Conservation (phyloP, 2,888 invertebrate species). For the Plemyria rubiginata region DNA sequence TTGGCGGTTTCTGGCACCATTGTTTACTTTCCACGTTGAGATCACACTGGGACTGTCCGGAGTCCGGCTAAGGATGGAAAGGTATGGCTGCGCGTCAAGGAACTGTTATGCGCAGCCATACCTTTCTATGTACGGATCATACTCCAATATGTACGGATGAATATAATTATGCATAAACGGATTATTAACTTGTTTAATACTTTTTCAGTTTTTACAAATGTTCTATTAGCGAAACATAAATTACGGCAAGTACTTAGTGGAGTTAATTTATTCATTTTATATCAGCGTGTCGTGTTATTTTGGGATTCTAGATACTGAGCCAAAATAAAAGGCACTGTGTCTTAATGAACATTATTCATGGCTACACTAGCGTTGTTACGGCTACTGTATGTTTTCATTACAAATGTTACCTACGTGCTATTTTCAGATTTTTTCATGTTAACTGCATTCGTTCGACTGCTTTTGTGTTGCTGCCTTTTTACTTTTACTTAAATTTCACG, state of each 20-base stretch:
- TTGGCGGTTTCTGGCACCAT: slow-evolving; percentile 71
- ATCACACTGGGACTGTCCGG: slow-evolving; percentile 52
- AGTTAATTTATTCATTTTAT: no score
- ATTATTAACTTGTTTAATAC: no score
- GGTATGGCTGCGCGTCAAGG: slow-evolving; percentile 4
- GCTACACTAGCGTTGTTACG: slow-evolving; percentile 9
- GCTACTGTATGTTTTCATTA: slow-evolving; percentile 17
- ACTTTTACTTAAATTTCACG: neutral
- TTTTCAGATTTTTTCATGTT: slow-evolving; percentile 21
- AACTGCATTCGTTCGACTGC: slow-evolving; percentile 2
- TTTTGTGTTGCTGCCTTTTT: neutral
- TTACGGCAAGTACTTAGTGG: no score
- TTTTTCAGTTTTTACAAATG: no score
- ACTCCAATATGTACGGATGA: no score
- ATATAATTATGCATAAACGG: no score
- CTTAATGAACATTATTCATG: slow-evolving; percentile 4
- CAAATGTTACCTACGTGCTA: slow-evolving; percentile 17
- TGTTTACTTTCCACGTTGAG: slow-evolving; percentile 68
- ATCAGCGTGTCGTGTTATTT: no score
- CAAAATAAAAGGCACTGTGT: neutral
- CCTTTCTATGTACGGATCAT: slow-evolving; percentile 3
- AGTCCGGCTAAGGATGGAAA: slow-evolving; percentile 64
- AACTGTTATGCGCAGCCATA: no score
- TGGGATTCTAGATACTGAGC: no score
- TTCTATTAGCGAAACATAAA: no score